Percentiles rank a stretch among this genome's conserved stretches.
phyloP scores from a whole-genome alignment of 2,888 invertebrate species.

The Drosophila emarginata region DNA sequence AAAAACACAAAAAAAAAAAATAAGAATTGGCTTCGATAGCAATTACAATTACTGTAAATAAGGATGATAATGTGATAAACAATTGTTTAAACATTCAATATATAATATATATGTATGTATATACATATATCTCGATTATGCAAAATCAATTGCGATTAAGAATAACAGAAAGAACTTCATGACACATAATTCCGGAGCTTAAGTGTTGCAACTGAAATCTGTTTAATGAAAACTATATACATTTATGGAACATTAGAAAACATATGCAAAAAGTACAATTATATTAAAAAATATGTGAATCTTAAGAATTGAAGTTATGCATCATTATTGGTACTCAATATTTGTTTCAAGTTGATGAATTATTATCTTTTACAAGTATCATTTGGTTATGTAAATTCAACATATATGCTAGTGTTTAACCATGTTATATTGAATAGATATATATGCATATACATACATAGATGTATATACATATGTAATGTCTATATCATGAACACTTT shows the following conservation, averaged over 20 bases:
- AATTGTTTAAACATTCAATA: neutral
- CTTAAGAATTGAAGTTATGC: too few relatives aligned
- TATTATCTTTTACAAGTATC: neutral
- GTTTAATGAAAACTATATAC: too few relatives aligned
- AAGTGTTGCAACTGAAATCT: too few relatives aligned
- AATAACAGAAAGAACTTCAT: neutral
- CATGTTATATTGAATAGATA: neutral
- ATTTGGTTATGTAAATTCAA: neutral
- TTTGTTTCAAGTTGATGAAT: neutral
- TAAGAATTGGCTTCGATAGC: neutral
- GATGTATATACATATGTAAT: too few relatives aligned
- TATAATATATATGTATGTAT: neutral
- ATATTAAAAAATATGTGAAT: too few relatives aligned
- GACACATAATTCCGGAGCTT: too few relatives aligned
- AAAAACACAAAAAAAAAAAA: neutral
- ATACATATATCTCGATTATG: neutral
- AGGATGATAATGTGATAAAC: constrained; percentile 1
- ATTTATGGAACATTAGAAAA: too few relatives aligned
- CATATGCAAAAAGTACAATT: too few relatives aligned
- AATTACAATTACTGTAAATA: constrained; percentile 3
- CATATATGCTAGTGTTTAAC: neutral
- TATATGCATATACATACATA: neutral
- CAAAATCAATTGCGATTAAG: neutral
- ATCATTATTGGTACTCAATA: too few relatives aligned
- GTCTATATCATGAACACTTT: neutral